Evolutionary conservation across 1,140 invertebrate species (phyloP), one percentile per base, ranked within the genome.

Genomic region (Pinna nobilis): DNA sequence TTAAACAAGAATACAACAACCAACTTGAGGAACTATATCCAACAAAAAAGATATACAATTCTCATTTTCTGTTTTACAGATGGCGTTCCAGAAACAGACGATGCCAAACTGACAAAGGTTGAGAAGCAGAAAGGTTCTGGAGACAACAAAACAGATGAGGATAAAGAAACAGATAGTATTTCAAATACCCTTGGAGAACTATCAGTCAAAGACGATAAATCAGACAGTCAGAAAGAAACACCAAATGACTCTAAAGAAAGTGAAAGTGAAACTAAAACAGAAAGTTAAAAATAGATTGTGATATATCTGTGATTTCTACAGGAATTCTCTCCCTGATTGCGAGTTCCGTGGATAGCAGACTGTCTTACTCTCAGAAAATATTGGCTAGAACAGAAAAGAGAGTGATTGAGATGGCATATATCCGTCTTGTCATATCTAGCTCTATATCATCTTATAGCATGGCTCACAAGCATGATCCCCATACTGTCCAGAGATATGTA

Each of bases 1-100:
- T 3, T 1, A 9, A 60, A 4, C 4, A 15, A 18, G 15, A 3
- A 33, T 35, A n/a, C n/a, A 1, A 9, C 25, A 15, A 60, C 1
- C 3, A 23, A 9, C 23, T 30, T 60, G 20, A 20, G n/a, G 18
- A 35, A 18, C 18, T 30, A n/a, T 25, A 33, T 28, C 18, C 25
- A 41, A 3, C 18, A 33, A 37, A 41, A 4, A 13, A n/a, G 33
- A 20, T 53, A 20, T 53, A 32, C 51, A 13, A 2, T 25, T 23
- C 7, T 4, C 44, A 15, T 23, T 28, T 20, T 59, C 13, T 33
- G 1, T 63, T 44, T 32, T 3, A 23, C 15, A 63, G 59, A 63
- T 63, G 59, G 59, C 11, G 18, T 63, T 3, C 30, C 59, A 28
- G 59, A 63, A 63, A 63, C 59, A 44, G 59, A 63, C 44, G 59